These are phyloP conservation scores for Ornithorhynchus anatinus DNA, from an alignment of 2,113 vertebrate species.

Conservation along the genomic window DNA sequence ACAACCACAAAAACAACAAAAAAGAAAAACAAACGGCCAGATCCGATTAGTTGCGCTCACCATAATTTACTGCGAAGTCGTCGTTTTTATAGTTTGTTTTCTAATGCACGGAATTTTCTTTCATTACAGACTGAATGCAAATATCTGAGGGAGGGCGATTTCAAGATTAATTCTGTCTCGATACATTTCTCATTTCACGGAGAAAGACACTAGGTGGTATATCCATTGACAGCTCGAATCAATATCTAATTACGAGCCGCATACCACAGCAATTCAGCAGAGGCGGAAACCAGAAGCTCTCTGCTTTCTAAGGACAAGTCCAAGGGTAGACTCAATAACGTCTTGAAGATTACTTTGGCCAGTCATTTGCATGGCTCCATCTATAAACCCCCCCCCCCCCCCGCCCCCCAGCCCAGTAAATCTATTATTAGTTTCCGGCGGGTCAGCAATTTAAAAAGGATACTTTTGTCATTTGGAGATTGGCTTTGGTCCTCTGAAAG, in stretches of 20 bases:
- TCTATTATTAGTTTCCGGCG: constrained; percentile 59
- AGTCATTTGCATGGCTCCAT: constrained; percentile 72
- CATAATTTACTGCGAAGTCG: neutral
- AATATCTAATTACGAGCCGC: constrained; percentile 85
- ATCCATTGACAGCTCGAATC: constrained; percentile 79
- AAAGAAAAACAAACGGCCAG: neutral
- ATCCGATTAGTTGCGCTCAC: neutral
- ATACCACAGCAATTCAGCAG: constrained; percentile 66
- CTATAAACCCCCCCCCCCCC: constrained; percentile 55
- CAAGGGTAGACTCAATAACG: constrained; percentile 69
- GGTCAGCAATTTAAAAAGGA: constrained; percentile 51
- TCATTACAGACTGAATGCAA: neutral
- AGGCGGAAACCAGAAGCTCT: constrained; percentile 59
- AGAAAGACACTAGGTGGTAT: constrained; percentile 68
- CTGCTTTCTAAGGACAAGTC: constrained; percentile 58
- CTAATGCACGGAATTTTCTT: constrained; percentile 22
- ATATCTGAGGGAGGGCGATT: constrained; percentile 59
- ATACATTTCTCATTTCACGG: constrained; percentile 53
- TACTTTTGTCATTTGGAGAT: neutral
- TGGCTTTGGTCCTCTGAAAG: neutral
- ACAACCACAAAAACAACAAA: neutral
- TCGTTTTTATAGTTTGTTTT: neutral
- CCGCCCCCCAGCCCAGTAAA: constrained; percentile 49
- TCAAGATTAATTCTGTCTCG: constrained; percentile 71
- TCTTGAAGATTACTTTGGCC: constrained; percentile 74